Conservation (phyloP, 2,797 vertebrate genomes). For the Uromys caudimaculatus region DNA sequence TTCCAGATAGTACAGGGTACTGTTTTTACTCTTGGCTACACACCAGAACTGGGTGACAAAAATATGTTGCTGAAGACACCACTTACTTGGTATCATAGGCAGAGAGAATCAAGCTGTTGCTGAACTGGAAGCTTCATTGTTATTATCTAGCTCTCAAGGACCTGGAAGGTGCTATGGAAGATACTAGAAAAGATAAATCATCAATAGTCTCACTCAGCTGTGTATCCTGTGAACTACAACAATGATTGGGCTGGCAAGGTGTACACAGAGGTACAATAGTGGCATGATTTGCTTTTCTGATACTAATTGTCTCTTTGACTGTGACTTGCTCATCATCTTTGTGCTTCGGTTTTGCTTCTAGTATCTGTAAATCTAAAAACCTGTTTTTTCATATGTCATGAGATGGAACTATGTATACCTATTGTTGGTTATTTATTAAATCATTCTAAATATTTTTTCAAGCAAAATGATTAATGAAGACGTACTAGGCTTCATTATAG, state of each 20-base stretch:
- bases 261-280: not conserved
- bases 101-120: not conserved
- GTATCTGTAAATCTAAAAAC: not conserved
- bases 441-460: not conserved
- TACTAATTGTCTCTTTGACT: not conserved
- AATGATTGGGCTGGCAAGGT: not conserved
- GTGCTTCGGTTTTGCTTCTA: not conserved
- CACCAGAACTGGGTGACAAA: too few relatives aligned
- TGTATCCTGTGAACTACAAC: not conserved
- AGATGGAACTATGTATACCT: not conserved
- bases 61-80: not conserved
- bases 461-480: too few relatives aligned
- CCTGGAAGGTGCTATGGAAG: not conserved
- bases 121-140: not conserved
- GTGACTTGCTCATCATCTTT: not conserved
- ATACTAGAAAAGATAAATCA: not conserved
- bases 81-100: not conserved
- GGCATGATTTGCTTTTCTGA: not conserved
- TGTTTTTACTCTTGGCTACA: not conserved
- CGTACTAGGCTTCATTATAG: too few relatives aligned
- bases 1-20: not conserved
- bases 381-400: not conserved
- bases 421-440: slow-evolving; percentile 38
- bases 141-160: not conserved
- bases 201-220: not conserved